These are phyloP conservation scores for Delphinus delphis DNA, from an alignment of 2,113 vertebrate species.

Conservation along the genomic window DNA sequence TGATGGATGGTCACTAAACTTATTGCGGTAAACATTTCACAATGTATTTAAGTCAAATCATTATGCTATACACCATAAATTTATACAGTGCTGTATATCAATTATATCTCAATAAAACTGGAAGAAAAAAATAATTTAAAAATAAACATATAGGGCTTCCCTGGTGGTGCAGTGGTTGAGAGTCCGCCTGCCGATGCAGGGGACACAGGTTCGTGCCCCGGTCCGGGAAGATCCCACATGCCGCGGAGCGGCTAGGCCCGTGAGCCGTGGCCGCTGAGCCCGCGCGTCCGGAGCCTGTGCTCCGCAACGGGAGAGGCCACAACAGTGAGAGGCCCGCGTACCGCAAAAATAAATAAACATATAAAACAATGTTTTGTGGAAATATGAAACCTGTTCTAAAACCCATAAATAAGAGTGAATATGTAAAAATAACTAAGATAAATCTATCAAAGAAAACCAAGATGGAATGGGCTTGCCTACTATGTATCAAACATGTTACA, in stretches of 20 bases:
- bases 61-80: background rate
- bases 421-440: background rate
- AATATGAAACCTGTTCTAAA: conserved; percentile 9
- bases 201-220: too few species aligned
- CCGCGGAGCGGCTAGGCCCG: too few species aligned
- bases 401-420: background rate
- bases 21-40: background rate
- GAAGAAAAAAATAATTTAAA: background rate
- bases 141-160: background rate
- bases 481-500: background rate
- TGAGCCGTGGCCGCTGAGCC: too few species aligned
- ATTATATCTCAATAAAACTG: background rate
- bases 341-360: background rate
- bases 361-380: background rate
- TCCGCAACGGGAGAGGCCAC: too few species aligned
- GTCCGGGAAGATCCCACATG: too few species aligned
- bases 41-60: background rate
- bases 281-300: too few species aligned
- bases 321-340: too few species aligned
- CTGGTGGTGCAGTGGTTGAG: too few species aligned
- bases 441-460: background rate
- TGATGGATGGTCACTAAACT: background rate
- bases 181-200: too few species aligned
- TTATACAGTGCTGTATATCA: background rate
- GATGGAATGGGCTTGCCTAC: background rate